A percentile compares a stretch with the other conserved stretches of the same genome.
Evolutionary conservation across 2,888 invertebrate species (phyloP).

Genomic region (Atrina japonica): DNA sequence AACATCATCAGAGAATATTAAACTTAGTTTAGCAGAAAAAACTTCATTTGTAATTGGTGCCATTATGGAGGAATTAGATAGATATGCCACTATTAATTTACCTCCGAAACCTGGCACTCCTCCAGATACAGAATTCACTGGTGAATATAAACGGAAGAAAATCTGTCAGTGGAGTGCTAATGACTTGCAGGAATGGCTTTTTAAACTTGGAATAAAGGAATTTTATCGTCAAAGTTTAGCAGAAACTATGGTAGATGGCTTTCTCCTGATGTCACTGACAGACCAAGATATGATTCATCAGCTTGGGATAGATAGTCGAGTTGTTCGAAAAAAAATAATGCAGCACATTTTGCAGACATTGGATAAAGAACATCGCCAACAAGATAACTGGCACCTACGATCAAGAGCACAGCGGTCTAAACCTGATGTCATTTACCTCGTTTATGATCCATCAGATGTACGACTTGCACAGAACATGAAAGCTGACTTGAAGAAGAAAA

Average conservation of each 20-base stretch:
- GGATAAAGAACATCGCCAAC: constrained; percentile 76
- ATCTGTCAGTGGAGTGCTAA: constrained; percentile 76
- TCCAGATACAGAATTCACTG: constrained; percentile 74
- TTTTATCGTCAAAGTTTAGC: constrained; percentile 79
- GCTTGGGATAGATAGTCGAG: constrained; percentile 77
- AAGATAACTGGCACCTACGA: constrained; percentile 78
- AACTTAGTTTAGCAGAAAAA: constrained; percentile 76
- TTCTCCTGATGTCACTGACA: constrained; percentile 78
- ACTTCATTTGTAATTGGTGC: constrained; percentile 77
- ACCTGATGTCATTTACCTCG: constrained; percentile 74
- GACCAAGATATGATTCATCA: constrained; percentile 77
- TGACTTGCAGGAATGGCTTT: constrained; percentile 80
- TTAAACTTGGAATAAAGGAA: constrained; percentile 77
- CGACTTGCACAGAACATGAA: constrained; percentile 77
- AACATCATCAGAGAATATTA: constrained; percentile 56
- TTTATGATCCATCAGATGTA: constrained; percentile 79
- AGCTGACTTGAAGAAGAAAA: constrained; percentile 74
- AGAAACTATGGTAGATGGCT: constrained; percentile 79
- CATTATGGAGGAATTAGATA: constrained; percentile 76
- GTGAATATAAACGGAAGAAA: constrained; percentile 76
- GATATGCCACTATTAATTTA: constrained; percentile 70
- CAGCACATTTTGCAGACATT: constrained; percentile 75
- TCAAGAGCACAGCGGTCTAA: constrained; percentile 74
- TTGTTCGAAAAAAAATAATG: constrained; percentile 78
- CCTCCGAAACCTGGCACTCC: constrained; percentile 63